These are phyloP conservation scores for Ypsolopha sequella DNA, from an alignment of 2,888 invertebrate species.

Conservation along the genomic window DNA sequence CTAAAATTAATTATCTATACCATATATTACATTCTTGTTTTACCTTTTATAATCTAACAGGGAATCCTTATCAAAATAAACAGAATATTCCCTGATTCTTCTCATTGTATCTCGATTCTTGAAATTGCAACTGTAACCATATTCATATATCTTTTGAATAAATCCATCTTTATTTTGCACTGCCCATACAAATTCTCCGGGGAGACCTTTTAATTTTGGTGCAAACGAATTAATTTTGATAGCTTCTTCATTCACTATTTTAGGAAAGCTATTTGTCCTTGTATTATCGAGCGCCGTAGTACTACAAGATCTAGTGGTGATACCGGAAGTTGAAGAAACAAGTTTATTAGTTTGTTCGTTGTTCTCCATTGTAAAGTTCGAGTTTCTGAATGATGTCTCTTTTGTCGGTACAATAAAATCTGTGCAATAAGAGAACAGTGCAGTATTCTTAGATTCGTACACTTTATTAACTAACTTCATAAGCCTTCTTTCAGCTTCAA, in stretches of 20 bases:
- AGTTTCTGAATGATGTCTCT: too few relatives aligned
- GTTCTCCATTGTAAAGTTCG: too few relatives aligned
- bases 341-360: too few relatives aligned
- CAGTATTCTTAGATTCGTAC: constrained; percentile 37
- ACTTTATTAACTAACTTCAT: constrained; percentile 39
- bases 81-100: constrained; percentile 53
- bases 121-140: constrained; percentile 32
- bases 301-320: too few relatives aligned
- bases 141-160: constrained; percentile 55
- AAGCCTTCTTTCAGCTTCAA: constrained; percentile 36
- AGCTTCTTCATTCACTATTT: not conserved
- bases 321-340: too few relatives aligned
- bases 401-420: too few relatives aligned
- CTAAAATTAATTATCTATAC: too few relatives aligned
- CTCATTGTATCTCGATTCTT: constrained; percentile 43
- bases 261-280: too few relatives aligned
- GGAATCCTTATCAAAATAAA: constrained; percentile 52
- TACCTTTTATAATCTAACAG: constrained; percentile 41
- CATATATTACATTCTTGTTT: constrained; percentile 2
- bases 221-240: constrained; percentile 19
- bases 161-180: constrained; percentile 54
- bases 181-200: constrained; percentile 52
- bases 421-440: too few relatives aligned
- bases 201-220: constrained; percentile 42
- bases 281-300: too few relatives aligned